phyloP scores from a whole-genome alignment of 2,113 vertebrate species.

The Calypte anna region DNA sequence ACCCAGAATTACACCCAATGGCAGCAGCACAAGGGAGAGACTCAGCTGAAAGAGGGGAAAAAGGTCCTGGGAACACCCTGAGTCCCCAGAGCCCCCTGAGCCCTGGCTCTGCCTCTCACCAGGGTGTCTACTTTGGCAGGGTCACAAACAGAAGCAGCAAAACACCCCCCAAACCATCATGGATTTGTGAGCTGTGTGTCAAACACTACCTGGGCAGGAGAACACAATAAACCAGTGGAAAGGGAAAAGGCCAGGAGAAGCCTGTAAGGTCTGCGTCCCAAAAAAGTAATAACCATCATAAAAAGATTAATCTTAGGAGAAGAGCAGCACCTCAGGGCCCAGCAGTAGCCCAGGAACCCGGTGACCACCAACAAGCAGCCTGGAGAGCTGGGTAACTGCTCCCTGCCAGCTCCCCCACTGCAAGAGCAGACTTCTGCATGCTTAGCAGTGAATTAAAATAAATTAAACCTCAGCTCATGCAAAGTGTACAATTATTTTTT shows the following conservation, averaged over 20 bases:
- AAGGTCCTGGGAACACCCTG: not conserved
- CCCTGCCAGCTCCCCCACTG: not conserved
- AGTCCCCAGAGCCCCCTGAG: not conserved
- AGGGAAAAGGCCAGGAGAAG: not conserved
- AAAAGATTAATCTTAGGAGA: not conserved
- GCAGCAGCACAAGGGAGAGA: fast-evolving
- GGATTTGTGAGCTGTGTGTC: not conserved
- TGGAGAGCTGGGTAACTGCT: not conserved
- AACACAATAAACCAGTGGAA: fast-evolving
- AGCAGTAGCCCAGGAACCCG: not conserved
- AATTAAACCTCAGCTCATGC: not conserved
- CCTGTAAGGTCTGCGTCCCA: not conserved
- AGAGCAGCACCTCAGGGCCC: not conserved
- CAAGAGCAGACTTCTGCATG: not conserved
- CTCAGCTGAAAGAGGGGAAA: not conserved
- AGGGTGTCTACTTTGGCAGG: not conserved
- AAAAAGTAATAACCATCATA: not conserved
- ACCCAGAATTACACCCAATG: not conserved
- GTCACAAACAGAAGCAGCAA: not conserved
- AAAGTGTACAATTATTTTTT: not conserved
- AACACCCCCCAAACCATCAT: fast-evolving
- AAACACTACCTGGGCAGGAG: fast-evolving
- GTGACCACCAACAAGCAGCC: fast-evolving
- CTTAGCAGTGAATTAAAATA: not conserved
- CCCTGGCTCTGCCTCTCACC: not conserved